phyloP scores from a whole-genome alignment of 2,113 vertebrate genomes.

The Onychostruthus taczanowskii region DNA sequence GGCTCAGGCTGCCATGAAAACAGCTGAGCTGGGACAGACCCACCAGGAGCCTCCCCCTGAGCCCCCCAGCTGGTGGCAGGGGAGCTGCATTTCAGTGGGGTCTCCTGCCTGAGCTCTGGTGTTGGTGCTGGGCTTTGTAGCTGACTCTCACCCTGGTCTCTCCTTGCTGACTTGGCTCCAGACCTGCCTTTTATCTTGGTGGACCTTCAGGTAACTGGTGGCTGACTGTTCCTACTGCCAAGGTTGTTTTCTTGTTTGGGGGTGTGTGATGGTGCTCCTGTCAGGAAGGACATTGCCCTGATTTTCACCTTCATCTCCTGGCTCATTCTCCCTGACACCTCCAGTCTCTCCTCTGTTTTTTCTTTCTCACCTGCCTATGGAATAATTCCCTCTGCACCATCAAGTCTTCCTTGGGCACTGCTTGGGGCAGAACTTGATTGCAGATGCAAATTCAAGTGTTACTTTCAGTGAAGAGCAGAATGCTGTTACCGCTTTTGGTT shows the following conservation, averaged over 20 bases:
- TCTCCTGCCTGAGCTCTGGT: neutral
- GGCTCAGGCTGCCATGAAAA: neutral
- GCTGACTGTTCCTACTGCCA: neutral
- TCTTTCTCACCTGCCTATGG: neutral
- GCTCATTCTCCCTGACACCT: neutral
- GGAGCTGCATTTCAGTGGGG: accelerated
- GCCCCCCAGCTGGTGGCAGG: accelerated
- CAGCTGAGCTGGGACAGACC: no score
- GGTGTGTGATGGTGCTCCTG: no score
- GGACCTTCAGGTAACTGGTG: neutral
- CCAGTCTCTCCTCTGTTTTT: accelerated
- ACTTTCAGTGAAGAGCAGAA: neutral
- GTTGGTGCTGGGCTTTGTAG: neutral
- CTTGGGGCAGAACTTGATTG: neutral
- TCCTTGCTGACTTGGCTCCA: neutral
- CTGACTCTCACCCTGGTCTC: neutral
- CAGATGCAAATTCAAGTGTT: neutral
- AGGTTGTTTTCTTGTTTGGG: neutral
- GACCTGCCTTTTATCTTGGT: neutral
- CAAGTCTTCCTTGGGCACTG: neutral
- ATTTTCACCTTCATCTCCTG: neutral
- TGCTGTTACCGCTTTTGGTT: neutral
- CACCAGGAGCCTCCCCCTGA: accelerated
- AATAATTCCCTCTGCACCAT: neutral
- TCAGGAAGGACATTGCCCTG: accelerated